phyloP scores from a whole-genome alignment of 2,797 vertebrate genomes.

The Meda fulgida region DNA sequence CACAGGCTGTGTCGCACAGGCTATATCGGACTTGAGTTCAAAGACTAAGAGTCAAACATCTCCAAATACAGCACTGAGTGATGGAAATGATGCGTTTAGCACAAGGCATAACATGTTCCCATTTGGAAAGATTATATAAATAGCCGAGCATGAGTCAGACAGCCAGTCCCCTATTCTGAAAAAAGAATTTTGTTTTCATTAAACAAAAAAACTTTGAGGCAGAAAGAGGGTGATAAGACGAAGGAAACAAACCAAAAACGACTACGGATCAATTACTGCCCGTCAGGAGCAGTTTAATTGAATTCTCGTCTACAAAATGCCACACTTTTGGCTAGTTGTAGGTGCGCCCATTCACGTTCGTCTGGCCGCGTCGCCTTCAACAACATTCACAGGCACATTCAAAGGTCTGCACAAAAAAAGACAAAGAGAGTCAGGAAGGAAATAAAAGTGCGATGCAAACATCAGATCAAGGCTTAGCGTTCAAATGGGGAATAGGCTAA shows the following conservation, averaged over 20 bases:
- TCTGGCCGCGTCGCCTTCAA: conserved; percentile 48
- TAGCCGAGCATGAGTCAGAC: conserved; percentile 79
- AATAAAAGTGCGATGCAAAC: conserved; percentile 44
- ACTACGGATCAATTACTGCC: conserved; percentile 66
- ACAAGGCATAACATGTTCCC: conserved; percentile 72
- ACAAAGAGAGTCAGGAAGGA: conserved; percentile 54
- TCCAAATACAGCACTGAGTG: conserved; percentile 62
- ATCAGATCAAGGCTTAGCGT: conserved; percentile 47
- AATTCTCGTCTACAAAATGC: conserved; percentile 66
- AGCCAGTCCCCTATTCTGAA: conserved; percentile 75
- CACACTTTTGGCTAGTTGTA: conserved; percentile 62
- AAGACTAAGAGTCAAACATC: conserved; percentile 63
- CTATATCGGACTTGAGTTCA: conserved; percentile 44
- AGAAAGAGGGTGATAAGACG: background rate
- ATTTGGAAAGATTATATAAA: conserved; percentile 77
- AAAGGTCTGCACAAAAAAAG: conserved; percentile 33
- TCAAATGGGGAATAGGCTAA: conserved; percentile 59
- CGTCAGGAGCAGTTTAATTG: conserved; percentile 67
- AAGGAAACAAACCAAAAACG: conserved; percentile 49
- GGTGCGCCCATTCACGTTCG: conserved; percentile 56
- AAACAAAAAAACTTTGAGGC: conserved; percentile 59
- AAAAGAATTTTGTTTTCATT: conserved; percentile 76
- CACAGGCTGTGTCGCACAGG: conserved; percentile 13
- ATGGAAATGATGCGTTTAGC: conserved; percentile 69
- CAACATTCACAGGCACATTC: conserved; percentile 48